A percentile compares a stretch with the other conserved stretches of the same genome.
Evolutionary conservation across 35 echinoderm and acorn worm species (phyloP).

Genomic region (Acanthaster planci): DNA sequence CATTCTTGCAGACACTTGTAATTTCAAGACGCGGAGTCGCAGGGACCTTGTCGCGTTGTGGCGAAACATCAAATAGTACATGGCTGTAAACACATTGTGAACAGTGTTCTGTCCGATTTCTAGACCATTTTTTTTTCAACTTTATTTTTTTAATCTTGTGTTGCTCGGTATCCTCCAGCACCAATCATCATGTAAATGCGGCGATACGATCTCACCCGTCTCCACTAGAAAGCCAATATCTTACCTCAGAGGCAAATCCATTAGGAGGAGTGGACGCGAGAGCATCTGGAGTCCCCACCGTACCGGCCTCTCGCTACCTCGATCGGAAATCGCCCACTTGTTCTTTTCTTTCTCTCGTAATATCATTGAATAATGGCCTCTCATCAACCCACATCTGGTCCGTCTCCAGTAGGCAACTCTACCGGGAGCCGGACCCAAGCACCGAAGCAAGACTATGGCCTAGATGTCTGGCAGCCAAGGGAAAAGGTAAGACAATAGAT

Average conservation of each 20-base stretch:
- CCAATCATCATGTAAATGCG: neutral
- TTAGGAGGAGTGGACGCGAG: neutral
- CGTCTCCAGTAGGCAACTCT: slow-evolving; percentile 15
- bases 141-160: no score
- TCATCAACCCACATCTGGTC: neutral
- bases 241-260: slow-evolving; percentile 13
- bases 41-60: no score
- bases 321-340: slow-evolving; percentile 17
- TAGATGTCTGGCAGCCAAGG: slow-evolving; percentile 86
- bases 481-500: slow-evolving; percentile 70
- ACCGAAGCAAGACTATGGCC: slow-evolving; percentile 55
- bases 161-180: neutral
- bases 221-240: neutral
- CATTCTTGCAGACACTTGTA: no score
- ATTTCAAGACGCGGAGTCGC: no score
- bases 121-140: no score
- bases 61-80: no score
- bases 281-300: no score
- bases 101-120: no score
- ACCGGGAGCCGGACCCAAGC: slow-evolving; percentile 38
- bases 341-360: neutral
- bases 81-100: no score
- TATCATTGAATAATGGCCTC: slow-evolving; percentile 7
- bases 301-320: neutral
- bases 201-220: neutral